A percentile compares a stretch with the other conserved stretches of the same genome.
phyloP scores from a whole-genome alignment of 2,113 vertebrate species.

The Uropsilus gracilis region DNA sequence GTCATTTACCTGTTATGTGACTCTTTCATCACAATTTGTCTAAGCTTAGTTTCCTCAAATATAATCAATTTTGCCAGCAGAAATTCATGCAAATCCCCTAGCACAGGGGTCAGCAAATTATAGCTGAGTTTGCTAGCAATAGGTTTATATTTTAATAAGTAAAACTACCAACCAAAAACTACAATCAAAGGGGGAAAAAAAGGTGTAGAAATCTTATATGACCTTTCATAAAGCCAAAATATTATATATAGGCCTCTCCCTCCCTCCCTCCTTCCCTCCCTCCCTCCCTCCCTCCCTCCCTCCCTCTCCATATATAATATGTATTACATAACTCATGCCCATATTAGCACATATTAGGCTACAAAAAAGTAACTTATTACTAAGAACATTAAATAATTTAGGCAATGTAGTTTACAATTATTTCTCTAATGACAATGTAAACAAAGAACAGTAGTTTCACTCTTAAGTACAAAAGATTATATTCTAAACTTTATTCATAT shows the following conservation, averaged over 20 bases:
- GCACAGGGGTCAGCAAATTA: not conserved
- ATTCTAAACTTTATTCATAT: slow-evolving; percentile 35
- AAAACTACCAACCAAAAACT: not conserved
- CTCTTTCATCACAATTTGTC: slow-evolving; percentile 37
- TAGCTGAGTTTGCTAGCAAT: not conserved
- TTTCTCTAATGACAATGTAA: not conserved
- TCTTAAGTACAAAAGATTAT: not conserved
- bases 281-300: too few species aligned
- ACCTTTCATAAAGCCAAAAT: slow-evolving; percentile 36
- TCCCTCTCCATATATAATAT: too few species aligned
- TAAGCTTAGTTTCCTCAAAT: slow-evolving; percentile 32
- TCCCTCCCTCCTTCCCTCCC: too few species aligned
- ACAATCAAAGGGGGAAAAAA: not conserved
- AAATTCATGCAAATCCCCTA: slow-evolving; percentile 37
- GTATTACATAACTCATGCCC: not conserved
- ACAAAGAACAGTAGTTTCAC: slow-evolving; percentile 14
- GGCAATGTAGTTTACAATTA: slow-evolving; percentile 33
- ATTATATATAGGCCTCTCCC: not conserved
- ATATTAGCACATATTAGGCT: not conserved
- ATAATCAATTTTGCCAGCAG: slow-evolving; percentile 25
- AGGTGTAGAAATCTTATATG: not conserved
- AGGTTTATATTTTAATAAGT: not conserved
- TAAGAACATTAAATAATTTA: slow-evolving; percentile 42
- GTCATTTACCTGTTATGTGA: slow-evolving; percentile 28
- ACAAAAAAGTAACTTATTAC: slow-evolving; percentile 5